Evolutionary conservation across 2,113 vertebrate genomes (phyloP).

Genomic region (Anguilla japonica): DNA sequence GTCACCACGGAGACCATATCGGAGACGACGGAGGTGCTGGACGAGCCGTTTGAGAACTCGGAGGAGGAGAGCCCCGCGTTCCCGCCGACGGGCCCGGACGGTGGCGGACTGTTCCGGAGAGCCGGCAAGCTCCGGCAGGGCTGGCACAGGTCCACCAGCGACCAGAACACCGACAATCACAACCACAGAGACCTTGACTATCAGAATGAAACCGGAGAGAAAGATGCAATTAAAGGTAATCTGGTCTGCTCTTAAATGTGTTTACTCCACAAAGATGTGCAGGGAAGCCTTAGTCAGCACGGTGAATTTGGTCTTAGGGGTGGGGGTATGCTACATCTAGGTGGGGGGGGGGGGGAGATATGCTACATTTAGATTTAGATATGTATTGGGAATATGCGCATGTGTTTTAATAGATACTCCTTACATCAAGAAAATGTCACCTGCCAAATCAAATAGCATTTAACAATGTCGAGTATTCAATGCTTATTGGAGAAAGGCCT

Average conservation of each 20-base stretch:
- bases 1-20: slow-evolving; percentile 98
- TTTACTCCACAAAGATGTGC: too few species aligned
- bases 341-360: not conserved
- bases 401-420: not conserved
- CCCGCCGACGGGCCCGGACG: slow-evolving; percentile 69
- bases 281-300: too few species aligned
- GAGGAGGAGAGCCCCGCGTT: slow-evolving; percentile 85
- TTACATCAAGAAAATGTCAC: not conserved
- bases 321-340: not conserved
- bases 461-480: not conserved
- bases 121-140: slow-evolving; percentile 70
- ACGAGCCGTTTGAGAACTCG: slow-evolving; percentile 92
- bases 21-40: slow-evolving; percentile 92
- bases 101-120: not conserved
- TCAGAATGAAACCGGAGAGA: slow-evolving; percentile 64
- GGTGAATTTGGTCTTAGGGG: too few species aligned
- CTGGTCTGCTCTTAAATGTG: not conserved
- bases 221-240: slow-evolving; percentile 69
- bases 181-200: slow-evolving; percentile 37
- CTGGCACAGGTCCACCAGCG: slow-evolving; percentile 71
- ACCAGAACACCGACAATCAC: slow-evolving; percentile 58
- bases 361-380: not conserved
- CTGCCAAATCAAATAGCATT: not conserved
- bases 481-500: too few species aligned
- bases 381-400: not conserved